These are phyloP conservation scores for Nymphalis urticae DNA, from an alignment of 2,888 invertebrate species.

Conservation along the genomic window DNA sequence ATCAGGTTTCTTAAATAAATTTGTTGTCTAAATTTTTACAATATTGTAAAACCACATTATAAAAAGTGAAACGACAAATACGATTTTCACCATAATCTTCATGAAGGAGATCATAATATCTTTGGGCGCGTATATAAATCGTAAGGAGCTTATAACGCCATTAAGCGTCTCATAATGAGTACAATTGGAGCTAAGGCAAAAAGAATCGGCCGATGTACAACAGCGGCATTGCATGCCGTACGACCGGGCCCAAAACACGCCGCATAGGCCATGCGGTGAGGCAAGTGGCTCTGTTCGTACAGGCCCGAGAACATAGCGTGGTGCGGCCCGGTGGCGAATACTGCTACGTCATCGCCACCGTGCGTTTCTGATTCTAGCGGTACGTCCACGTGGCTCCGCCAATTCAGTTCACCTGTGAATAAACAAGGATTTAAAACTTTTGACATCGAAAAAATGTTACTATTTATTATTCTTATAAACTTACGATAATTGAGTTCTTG, in stretches of 20 bases:
- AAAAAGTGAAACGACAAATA: too few relatives aligned
- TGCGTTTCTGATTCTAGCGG: slow-evolving; percentile 85
- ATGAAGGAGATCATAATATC: too few relatives aligned
- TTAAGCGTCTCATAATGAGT: neutral
- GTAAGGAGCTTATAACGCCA: slow-evolving; percentile 32
- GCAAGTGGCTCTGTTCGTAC: slow-evolving; percentile 89
- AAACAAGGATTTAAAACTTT: neutral
- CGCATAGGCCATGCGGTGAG: slow-evolving; percentile 87
- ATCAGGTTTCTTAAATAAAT: too few relatives aligned
- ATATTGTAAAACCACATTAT: slow-evolving; percentile 14
- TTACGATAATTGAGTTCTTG: slow-evolving; percentile 38
- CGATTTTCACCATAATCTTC: too few relatives aligned
- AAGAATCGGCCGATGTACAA: neutral
- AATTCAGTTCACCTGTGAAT: slow-evolving; percentile 43
- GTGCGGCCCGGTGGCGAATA: slow-evolving; percentile 87
- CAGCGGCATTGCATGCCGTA: slow-evolving; percentile 26
- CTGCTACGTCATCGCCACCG: slow-evolving; percentile 89
- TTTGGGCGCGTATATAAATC: too few relatives aligned
- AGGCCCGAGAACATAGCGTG: slow-evolving; percentile 88
- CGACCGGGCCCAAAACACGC: slow-evolving; percentile 84
- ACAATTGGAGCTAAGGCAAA: neutral
- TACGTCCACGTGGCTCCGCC: slow-evolving; percentile 70
- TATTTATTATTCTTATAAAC: slow-evolving; percentile 27
- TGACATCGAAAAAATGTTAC: neutral
- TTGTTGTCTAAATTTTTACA: too few relatives aligned